A percentile compares a stretch with the other conserved stretches of the same genome.
phyloP scores from a whole-genome alignment of 2,888 invertebrate species.

The Phalangium opilio region DNA sequence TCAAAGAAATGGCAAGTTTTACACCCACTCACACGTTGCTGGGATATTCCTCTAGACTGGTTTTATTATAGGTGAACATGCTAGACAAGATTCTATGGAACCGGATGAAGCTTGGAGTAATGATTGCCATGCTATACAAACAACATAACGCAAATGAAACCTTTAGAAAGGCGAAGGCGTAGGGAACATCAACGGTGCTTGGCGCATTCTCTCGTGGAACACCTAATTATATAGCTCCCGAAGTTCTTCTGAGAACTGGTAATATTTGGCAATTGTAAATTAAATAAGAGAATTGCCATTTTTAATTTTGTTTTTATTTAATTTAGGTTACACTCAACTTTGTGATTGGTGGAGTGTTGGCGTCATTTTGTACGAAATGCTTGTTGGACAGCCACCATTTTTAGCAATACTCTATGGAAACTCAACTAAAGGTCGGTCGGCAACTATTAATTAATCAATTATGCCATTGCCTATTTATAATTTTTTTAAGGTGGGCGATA shows the following conservation, averaged over 20 bases:
- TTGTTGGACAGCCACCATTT: constrained; percentile 96
- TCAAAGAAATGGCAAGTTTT: constrained; percentile 49
- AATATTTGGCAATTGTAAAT: neutral
- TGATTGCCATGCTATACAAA: constrained; percentile 34
- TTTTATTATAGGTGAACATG: constrained; percentile 52
- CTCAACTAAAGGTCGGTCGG: constrained; percentile 96
- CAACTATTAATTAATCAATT: no score
- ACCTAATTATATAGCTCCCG: constrained; percentile 96
- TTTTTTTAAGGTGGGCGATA: no score
- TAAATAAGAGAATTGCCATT: no score
- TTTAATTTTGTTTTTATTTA: no score
- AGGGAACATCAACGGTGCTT: constrained; percentile 82
- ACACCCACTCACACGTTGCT: neutral
- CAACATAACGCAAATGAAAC: constrained; percentile 41
- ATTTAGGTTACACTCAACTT: constrained; percentile 71
- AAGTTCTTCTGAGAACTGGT: constrained; percentile 63
- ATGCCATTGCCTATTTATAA: no score
- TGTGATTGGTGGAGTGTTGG: constrained; percentile 99
- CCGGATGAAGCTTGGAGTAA: constrained; percentile 40
- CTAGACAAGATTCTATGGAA: constrained; percentile 92
- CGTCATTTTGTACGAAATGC: constrained; percentile 97
- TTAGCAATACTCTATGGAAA: constrained; percentile 83
- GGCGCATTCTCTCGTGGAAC: constrained; percentile 98
- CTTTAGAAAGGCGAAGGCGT: constrained; percentile 53
- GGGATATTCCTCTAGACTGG: no score